These are phyloP conservation scores for Pelvicachromis taeniatus DNA, from an alignment of 2,113 vertebrate genomes.

Conservation along the genomic window DNA sequence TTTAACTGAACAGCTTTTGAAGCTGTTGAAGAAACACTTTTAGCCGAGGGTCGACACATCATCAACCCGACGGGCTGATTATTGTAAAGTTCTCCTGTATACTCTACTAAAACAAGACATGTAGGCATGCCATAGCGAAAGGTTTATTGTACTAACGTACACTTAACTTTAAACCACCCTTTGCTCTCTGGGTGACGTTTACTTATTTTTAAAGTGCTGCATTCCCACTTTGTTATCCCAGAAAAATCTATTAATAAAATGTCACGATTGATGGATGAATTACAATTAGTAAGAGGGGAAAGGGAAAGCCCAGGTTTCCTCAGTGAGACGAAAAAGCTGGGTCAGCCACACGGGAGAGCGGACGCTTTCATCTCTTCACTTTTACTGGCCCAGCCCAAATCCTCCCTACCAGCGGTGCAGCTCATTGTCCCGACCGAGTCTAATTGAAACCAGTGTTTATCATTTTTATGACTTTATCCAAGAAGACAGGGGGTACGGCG, in stretches of 20 bases:
- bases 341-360: constrained; percentile 37
- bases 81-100: not conserved
- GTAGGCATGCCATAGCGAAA: not conserved
- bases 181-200: not conserved
- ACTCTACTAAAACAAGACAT: not conserved
- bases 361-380: constrained; percentile 60
- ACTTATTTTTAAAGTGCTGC: not conserved
- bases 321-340: constrained; percentile 31
- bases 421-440: constrained; percentile 59
- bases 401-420: constrained; percentile 13
- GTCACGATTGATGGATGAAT: constrained; percentile 50
- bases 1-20: not conserved
- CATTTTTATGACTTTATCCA: constrained; percentile 81
- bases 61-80: not conserved
- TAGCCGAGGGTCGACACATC: not conserved
- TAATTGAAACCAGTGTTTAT: constrained; percentile 72
- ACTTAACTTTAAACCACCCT: not conserved
- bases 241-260: constrained; percentile 34
- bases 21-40: not conserved
- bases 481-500: constrained; percentile 66
- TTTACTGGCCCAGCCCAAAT: constrained; percentile 43
- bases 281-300: constrained; percentile 29
- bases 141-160: no score
- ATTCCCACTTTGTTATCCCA: not conserved
- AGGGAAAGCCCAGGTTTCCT: constrained; percentile 62